Base-by-base conservation (phyloP, 2,113 vertebrate genomes). In the Xenopus borealis region DNA sequence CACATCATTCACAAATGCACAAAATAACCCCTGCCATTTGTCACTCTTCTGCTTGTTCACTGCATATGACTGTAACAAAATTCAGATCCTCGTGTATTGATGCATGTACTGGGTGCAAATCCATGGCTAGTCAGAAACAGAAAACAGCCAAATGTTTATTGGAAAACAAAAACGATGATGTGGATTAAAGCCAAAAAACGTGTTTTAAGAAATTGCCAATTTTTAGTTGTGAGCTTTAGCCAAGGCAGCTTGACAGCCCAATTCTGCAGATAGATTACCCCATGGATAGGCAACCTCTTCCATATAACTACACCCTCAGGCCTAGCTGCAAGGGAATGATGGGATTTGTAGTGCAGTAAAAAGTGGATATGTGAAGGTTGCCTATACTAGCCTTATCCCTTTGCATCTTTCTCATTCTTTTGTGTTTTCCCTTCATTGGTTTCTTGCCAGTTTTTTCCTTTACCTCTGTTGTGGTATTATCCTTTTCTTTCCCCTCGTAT, bases 121-220 rank as follows among this genome's bases (percentile, higher is more conserved):
- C 57, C 7, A 84, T 4, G 9, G 53, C 17, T 2, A 82, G 76
- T 81, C 69, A 79, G 78, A 84, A 67, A 83, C 84, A 85, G 82
- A 74, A 82, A 8, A 55, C 4, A 3, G 44, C 30, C 62, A 78
- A 55, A 55, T n/a, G 17, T 55, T n/a, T n/a, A 55, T 8, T 55
- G 53, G 53, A 18, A 55, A 16, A 9, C 7, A 55, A 55, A 55
- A 55, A 27, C 16, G 4, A 7, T 55, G 5, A 1, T n/a, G 53
- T 55, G 53, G 17, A 16, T 50, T 50, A 27, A 27, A 27, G 23
- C 23, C 23, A 3, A 27, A 27, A 27, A 2, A 3, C 23, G 3
- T 27, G 23, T 27, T 27, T 27, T 27, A 27, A 27, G 23, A 27
- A 27, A 27, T 27, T 27, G 23, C 23, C 23, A 27, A 27, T 27